Base-by-base conservation (phyloP, 2,797 vertebrate genomes). In the Myoxocephalus aenaeus region DNA sequence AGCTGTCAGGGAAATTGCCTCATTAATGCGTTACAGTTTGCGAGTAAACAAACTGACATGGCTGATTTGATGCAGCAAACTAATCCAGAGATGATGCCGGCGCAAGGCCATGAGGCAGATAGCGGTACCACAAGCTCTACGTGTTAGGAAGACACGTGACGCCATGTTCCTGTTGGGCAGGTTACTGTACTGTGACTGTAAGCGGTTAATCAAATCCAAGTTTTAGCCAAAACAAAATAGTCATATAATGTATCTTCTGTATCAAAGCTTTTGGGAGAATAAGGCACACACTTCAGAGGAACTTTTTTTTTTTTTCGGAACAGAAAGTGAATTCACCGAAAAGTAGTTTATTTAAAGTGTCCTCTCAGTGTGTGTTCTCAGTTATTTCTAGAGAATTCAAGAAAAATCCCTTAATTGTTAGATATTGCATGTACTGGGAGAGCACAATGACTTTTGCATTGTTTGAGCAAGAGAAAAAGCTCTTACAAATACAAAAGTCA, bases 1-100 rank as follows among this genome's bases (percentile, higher is more conserved):
- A 56, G 46, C 42, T 68, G 51, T 36, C 5, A 22, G 50, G 42
- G 36, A 65, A 65, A 73, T 77, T 38, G 46, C 12, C 36, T 65
- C 48, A 58, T 58, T 66, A 65, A 73, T 56, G 32, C 27, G 15
- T 53, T 54, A 20, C 8, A 14, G 22, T 65, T 54, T 36, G 10
- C 7, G 27, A 36, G 20, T 61, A 29, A 53, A 76, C 48, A 69
- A 42, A 44, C 46, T 13, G 54, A 71, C 46, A 10, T 7, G n/a
- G n/a, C 7, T 40, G 34, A 56, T 22, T 3, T 48, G 42, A 70
- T 42, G 12, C 40, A 50, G 51, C 42, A 42, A 34, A 32, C 32
- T 32, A 40, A 58, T 32, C 44, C 54, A 59, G 61, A 34, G 61
- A 34, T 44, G 20, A 12, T 57, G 2, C 15, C 50, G 15, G 5